phyloP scores from a whole-genome alignment of 2,888 invertebrate genomes.

The Harpagoxenus sublaevis region DNA sequence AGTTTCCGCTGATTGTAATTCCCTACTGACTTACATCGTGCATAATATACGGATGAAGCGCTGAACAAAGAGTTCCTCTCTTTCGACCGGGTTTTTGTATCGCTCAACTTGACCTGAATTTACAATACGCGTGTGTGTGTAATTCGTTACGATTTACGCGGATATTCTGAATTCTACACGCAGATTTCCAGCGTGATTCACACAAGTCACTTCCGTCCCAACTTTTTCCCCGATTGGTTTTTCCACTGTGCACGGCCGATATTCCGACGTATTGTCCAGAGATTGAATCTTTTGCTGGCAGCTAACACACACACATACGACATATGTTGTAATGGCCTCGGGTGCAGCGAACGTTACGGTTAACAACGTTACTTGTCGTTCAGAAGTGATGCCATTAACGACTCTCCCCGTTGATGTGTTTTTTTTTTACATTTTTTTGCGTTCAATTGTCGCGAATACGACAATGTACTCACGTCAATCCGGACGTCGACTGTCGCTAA shows the following conservation, averaged over 20 bases:
- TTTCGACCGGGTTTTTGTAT: conserved; percentile 3
- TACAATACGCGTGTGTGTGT: conserved; percentile 23
- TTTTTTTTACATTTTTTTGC: not conserved
- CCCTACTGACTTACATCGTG: conserved; percentile 46
- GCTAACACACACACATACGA: conserved; percentile 9
- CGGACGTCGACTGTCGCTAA: conserved; percentile 40
- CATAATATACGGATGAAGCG: not conserved
- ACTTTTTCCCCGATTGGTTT: conserved; percentile 20
- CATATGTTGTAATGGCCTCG: conserved; percentile 32
- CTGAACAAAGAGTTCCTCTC: not conserved
- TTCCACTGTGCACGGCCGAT: not conserved
- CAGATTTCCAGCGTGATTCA: conserved; percentile 30
- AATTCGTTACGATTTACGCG: conserved; percentile 35
- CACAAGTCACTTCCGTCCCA: conserved; percentile 27
- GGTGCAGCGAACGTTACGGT: conserved; percentile 35
- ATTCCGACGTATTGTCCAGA: conserved; percentile 48
- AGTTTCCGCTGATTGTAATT: conserved; percentile 46
- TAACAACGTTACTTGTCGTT: conserved; percentile 51
- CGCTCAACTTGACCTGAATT: conserved; percentile 52
- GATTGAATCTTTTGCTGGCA: conserved; percentile 47
- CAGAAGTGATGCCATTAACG: conserved; percentile 49
- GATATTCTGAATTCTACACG: conserved; percentile 36
- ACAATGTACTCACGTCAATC: conserved; percentile 33
- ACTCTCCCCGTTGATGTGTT: conserved; percentile 2
- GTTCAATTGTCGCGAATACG: conserved; percentile 5